Evolutionary conservation across 2,888 invertebrate genomes (phyloP), one percentile per base, ranked within the genome.

Genomic region (Cataglyphis cursor): DNA sequence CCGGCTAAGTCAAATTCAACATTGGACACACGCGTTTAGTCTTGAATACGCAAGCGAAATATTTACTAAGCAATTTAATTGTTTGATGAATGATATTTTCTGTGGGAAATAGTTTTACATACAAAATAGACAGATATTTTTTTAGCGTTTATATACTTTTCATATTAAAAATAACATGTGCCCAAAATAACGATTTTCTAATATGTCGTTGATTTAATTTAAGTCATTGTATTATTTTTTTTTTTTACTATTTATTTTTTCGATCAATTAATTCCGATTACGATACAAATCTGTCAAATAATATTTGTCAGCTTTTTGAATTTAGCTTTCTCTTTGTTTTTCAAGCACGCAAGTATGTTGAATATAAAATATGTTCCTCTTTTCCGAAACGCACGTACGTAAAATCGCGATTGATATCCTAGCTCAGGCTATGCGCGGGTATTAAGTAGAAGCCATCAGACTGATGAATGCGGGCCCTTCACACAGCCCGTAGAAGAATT

Each of bases 371-470:
- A 57, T 59, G 21, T 9, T 21, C 21, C 21, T 35, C 38, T 75
- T 75, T 38, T 66, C 75, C 18, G 15, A 66, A 54, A 51, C 28
- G 38, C 15, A 15, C 31, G 28, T 38, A 10, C 9, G 28, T 57
- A 57, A 74, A 61, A 28, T 44, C n/a, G 76, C 68, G 68, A 28
- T 51, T 76, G 51, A 75, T 59, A 44, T 48, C 65, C 73, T 62
- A 44, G 81, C 75, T 84, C 51, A n/a, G n/a, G 81, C 65, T 68
- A 68, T 31, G 78, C 83, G 72, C 82, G 84, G 81, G 84, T 85
- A 87, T 90, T 88, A 87, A 91, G 87, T 90, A 91, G 87, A 88
- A 86, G 86, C 91, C 86, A 91, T 90, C 91, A 87, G 75, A 70
- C 85, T 89, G 90, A 91, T 89, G 90, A 86, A 84, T 73, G 85